Evolutionary conservation across 2,888 invertebrate species (phyloP), one percentile per base, ranked within the genome.

Genomic region (Pseudanteris insignis): DNA sequence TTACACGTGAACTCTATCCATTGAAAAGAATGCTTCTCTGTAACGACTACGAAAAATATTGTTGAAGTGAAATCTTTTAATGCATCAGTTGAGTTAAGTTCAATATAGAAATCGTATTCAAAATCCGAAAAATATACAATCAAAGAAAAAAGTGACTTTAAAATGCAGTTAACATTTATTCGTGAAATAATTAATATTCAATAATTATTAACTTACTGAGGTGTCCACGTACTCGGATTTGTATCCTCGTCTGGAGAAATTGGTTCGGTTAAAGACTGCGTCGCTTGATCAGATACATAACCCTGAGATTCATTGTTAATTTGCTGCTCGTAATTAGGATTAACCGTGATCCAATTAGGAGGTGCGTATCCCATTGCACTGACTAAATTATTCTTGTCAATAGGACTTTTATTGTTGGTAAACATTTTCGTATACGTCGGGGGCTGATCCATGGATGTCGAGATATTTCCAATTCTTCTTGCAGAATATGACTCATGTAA

Each of bases 161-260:
- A n/a, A n/a, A n/a, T n/a, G n/a, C n/a, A n/a, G n/a, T n/a, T n/a
- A n/a, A n/a, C n/a, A n/a, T n/a, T n/a, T 26, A 34, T 21, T 34
- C 14, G 13, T 24, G 24, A 34, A 46, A 28, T 18, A n/a, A 12
- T 13, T 26, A 46, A 28, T 5, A 21, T 21, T 5, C 7, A 21
- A 21, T 36, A n/a, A n/a, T n/a, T n/a, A n/a, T n/a, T n/a, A n/a
- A 67, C 70, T 69, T 66, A 75, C 74, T 68, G 70, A 6, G 68
- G 70, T 7, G 65, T 65, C 74, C 74, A 73, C n/a, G 66, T 54
- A 26, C 69, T 72, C 1, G 70, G 68, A 51, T 67, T 70, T 8
- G 69, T 69, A 37, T 70, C 68, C 26, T 65, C 70, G 9, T 70
- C 64, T 5, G 63, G 40, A 5, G 51, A 34, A 30, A 59, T 47